Percentiles rank a stretch among this genome's conserved stretches.
Evolutionary conservation across 2,888 invertebrate species (phyloP).

Genomic region (Notocelia uddmanniana): DNA sequence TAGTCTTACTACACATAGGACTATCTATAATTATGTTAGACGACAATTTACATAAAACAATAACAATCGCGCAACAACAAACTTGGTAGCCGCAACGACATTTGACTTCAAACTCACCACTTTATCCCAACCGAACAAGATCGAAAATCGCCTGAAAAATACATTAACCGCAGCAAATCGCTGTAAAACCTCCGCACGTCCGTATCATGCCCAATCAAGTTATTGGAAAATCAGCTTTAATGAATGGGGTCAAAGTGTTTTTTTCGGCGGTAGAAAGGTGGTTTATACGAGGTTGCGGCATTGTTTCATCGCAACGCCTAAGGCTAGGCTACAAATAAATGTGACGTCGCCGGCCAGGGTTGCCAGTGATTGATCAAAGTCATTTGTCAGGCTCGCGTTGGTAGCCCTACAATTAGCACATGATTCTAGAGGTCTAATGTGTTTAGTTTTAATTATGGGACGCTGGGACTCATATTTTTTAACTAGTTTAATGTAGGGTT

Average conservation of each 20-base stretch:
- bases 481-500: conserved; percentile 22
- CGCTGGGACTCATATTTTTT: conserved; percentile 27
- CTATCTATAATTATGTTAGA: no score
- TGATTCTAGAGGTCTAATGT: conserved; percentile 74
- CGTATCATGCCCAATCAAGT: conserved; percentile 8
- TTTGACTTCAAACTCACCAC: background rate
- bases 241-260: background rate
- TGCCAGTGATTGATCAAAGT: conserved; percentile 51
- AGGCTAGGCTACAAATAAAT: conserved; percentile 70
- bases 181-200: background rate
- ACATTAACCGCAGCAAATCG: conserved; percentile 17
- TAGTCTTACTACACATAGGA: no score
- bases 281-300: conserved; percentile 7
- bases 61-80: conserved; percentile 6
- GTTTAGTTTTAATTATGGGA: conserved; percentile 52
- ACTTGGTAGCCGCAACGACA: background rate
- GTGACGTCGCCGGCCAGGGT: conserved; percentile 66
- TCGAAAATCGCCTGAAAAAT: conserved; percentile 9
- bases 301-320: conserved; percentile 33
- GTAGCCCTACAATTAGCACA: conserved; percentile 51
- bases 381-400: conserved; percentile 60
- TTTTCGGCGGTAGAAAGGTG: background rate
- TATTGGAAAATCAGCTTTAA: conserved; percentile 22
- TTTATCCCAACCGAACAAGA: background rate
- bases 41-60: conserved; percentile 21